Evolutionary conservation across 2,113 vertebrate genomes (phyloP).

Genomic region (Scophthalmus maximus): DNA sequence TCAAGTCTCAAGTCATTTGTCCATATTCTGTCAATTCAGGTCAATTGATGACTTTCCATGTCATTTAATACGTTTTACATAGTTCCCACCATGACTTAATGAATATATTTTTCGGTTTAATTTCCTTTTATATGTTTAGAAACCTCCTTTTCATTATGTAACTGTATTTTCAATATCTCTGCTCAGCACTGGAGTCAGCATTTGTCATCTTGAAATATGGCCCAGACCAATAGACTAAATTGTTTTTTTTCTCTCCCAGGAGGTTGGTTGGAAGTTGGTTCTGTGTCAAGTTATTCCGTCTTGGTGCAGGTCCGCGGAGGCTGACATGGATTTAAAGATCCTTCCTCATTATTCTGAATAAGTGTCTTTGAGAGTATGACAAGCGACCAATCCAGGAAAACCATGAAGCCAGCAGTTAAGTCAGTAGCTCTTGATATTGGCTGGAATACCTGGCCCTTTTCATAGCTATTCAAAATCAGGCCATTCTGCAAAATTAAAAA

Average conservation of each 20-base stretch:
- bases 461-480: slow-evolving; percentile 33
- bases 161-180: background rate
- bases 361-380: slow-evolving; percentile 42
- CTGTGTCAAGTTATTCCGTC: background rate
- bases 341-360: slow-evolving; percentile 8
- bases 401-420: slow-evolving; percentile 16
- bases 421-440: slow-evolving; percentile 17
- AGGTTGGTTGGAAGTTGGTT: background rate
- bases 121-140: background rate
- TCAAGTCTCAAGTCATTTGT: background rate
- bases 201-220: background rate
- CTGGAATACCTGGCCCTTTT: slow-evolving; percentile 35
- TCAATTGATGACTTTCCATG: no score
- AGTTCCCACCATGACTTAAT: background rate
- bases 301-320: slow-evolving; percentile 4
- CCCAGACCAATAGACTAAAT: background rate
- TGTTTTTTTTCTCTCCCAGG: background rate
- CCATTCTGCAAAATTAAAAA: slow-evolving; percentile 39
- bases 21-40: no score
- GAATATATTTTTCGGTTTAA: background rate
- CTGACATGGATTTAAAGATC: background rate
- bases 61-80: no score
- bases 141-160: background rate
- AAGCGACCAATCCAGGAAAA: slow-evolving; percentile 40
- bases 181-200: background rate